Base-by-base conservation (phyloP, 1,140 invertebrate species). In the Solen grandis region DNA sequence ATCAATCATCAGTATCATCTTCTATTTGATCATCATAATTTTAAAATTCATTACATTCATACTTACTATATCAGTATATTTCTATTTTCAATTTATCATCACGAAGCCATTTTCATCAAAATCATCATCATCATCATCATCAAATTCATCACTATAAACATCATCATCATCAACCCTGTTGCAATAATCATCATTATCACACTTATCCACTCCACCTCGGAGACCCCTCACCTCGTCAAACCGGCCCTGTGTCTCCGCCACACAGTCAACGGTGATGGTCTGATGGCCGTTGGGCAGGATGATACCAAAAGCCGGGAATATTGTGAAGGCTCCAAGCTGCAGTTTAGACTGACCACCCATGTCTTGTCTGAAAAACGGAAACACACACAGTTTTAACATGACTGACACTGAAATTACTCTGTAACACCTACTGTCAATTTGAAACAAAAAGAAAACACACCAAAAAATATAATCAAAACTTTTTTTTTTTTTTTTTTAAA, bases 231-330 rank as follows among this genome's bases (percentile, higher is more conserved):
- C 91, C 87, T 92, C 91, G 69, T 91, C 86, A 84, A 82, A 91
- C 27, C 81, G 84, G 38, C 89, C 89, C 55, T 86, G 82, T 29
- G 72, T 78, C 75, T 93, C 91, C n/a, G 91, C 87, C 14, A 88
- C 84, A 86, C 90, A 92, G 46, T 93, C 92, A 1, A 92, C 89
- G 25, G 85, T 90, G 70, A 93, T 89, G n/a, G 83, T 86, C 72
- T 90, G 88, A 55, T 89, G 87, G 14, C 87, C 86, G 63, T 88
- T 87, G 33, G 90, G 87, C 14, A 90, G 68, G 27, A 92, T 87
- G 22, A 89, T 90, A 27, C 91, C 91, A 88, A 89, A 89, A 4
- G 91, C 90, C 33, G 92, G 92, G 83, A 87, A 91, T 41, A 92
- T 88, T 36, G 88, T 90, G 83, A 92, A 92, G 74, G 89, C 88